Base-by-base conservation (phyloP, 2,888 invertebrate species). In the Mythimna lalbum region DNA sequence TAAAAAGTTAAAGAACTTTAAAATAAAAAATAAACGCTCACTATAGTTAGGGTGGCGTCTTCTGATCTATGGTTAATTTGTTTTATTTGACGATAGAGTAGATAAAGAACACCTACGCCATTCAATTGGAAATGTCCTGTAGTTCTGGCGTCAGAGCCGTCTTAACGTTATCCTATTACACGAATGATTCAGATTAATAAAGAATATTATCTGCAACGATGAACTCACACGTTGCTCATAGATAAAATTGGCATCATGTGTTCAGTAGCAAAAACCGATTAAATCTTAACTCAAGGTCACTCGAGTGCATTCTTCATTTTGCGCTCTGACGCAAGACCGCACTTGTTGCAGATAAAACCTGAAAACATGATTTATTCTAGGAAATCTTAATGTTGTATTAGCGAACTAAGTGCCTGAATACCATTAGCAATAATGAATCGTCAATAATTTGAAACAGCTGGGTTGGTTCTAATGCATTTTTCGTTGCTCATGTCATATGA, bases 211-310 rank as follows among this genome's bases (percentile, higher is more conserved):
- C 76, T 75, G 80, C 75, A 83, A 76, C 53, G 86, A 88, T 87
- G 88, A 87, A 84, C 80, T 87, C 87, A 86, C 56, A 63, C 65
- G 53, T 86, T 85, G 75, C 77, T 89, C 88, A 87, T 69, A 78
- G 78, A 82, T 82, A 78, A 81, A 88, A 84, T 87, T 87, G 83
- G 86, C 81, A 84, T 68, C 73, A 71, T 74, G 71, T 74, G 73
- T 73, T 65, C 59, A 76, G 56, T 63, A 79, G 73, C 67, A 78
- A 73, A 70, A 78, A 73, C 62, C 69, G 60, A 81, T 84, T 70
- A 70, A 60, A 76, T 66, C 43, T 72, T 69, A 64, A 63, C 68
- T 73, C 71, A 82, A 76, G 81, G 83, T 73, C 61, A 70, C 49
- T 83, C 78, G 57, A 85, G 76, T 83, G 83, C 84, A 83, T 78